Conservation (phyloP, 2,797 vertebrate genomes). For the Gorsachius magnificus region DNA sequence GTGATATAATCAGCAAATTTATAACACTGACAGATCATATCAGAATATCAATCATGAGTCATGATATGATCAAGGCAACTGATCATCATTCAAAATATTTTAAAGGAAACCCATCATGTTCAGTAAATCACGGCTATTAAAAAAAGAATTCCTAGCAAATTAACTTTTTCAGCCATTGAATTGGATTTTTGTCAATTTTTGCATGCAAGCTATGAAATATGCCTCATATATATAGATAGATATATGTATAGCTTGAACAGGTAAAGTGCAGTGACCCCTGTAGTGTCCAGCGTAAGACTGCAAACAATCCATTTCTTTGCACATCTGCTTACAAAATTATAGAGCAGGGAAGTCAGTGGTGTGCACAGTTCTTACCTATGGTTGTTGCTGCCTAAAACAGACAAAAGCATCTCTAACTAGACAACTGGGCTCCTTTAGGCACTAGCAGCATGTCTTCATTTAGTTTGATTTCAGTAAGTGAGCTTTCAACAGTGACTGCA, state of each 20-base stretch:
- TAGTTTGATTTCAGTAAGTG: slow-evolving; percentile 40
- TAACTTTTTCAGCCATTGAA: neutral
- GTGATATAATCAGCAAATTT: slow-evolving; percentile 8
- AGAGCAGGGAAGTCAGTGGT: neutral
- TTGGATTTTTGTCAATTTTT: neutral
- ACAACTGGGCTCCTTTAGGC: slow-evolving; percentile 16
- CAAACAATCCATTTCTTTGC: neutral
- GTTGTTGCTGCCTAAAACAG: neutral
- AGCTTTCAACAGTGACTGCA: slow-evolving; percentile 26
- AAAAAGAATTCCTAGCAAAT: neutral
- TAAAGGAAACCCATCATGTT: neutral
- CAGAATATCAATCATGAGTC: neutral
- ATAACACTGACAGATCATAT: neutral
- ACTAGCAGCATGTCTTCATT: slow-evolving; percentile 48
- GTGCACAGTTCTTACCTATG: neutral
- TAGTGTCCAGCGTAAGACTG: neutral
- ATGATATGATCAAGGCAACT: slow-evolving; percentile 13
- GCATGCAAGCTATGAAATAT: neutral
- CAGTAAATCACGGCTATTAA: slow-evolving; percentile 12
- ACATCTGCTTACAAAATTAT: neutral
- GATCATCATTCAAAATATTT: slow-evolving; percentile 41
- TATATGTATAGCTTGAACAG: neutral
- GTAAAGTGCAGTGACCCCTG: neutral
- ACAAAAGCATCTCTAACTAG: slow-evolving; percentile 10
- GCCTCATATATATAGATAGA: neutral